These are phyloP conservation scores for Riparia riparia DNA, from an alignment of 2,113 vertebrate species.

Conservation along the genomic window DNA sequence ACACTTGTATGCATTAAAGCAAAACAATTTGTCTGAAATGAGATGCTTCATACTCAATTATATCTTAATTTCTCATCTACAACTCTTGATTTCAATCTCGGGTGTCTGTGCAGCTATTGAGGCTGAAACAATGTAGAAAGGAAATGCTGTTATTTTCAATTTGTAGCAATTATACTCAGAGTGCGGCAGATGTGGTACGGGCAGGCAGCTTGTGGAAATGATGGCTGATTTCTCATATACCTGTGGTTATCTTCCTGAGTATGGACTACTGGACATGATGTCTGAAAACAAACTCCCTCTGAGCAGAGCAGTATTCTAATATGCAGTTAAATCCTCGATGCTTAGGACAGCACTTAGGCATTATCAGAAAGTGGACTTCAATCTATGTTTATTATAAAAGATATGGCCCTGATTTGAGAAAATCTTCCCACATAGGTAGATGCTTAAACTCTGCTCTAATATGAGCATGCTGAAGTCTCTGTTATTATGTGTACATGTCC, in stretches of 20 bases:
- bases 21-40: constrained; percentile 69
- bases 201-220: neutral
- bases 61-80: constrained; percentile 68
- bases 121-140: constrained; percentile 54
- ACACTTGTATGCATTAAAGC: constrained; percentile 55
- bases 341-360: neutral
- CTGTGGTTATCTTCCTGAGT: neutral
- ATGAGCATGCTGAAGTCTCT: neutral
- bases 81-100: constrained; percentile 67
- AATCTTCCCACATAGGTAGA: neutral
- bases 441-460: neutral
- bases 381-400: neutral
- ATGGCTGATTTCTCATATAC: neutral
- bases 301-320: neutral
- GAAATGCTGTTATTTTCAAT: constrained; percentile 60
- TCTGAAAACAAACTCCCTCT: neutral
- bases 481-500: neutral
- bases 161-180: constrained; percentile 49
- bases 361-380: neutral
- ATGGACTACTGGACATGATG: neutral
- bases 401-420: neutral
- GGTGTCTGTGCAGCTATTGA: constrained; percentile 47
- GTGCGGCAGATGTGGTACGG: neutral
- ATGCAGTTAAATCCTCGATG: neutral
- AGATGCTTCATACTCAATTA: constrained; percentile 70